A percentile compares a stretch with the other conserved stretches of the same genome.
Evolutionary conservation across 2,797 vertebrate species (phyloP).

Genomic region (Poecilia picta): DNA sequence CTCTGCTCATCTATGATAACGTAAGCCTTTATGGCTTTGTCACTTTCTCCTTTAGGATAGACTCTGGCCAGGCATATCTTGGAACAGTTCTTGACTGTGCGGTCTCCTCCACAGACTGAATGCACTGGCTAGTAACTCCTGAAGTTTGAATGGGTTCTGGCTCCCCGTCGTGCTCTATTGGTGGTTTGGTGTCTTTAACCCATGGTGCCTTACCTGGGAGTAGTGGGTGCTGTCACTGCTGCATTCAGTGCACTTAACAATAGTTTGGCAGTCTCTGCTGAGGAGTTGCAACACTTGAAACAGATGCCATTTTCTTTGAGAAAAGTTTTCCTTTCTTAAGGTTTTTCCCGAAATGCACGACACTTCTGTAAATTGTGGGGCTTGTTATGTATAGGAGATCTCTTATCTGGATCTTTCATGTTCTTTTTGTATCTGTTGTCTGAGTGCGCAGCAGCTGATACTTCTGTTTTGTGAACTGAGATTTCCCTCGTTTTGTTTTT

Average conservation of each 20-base stretch:
- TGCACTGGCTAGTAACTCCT: background rate
- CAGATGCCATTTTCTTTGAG: background rate
- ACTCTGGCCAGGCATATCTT: background rate
- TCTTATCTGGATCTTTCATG: background rate
- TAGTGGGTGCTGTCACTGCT: background rate
- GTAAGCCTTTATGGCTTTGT: background rate
- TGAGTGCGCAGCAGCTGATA: background rate
- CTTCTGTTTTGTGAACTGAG: background rate
- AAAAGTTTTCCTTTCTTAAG: background rate
- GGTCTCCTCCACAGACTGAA: background rate
- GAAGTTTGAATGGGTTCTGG: rapidly evolving
- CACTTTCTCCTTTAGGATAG: background rate
- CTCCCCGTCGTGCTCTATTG: slow-evolving; percentile 1
- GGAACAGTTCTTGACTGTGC: background rate
- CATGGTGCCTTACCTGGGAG: background rate
- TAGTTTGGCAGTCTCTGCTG: background rate
- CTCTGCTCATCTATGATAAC: slow-evolving; percentile 1
- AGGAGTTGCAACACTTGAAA: background rate
- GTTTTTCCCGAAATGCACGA: background rate
- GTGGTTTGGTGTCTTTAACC: background rate
- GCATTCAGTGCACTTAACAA: background rate
- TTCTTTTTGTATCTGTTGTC: background rate
- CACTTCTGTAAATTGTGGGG: background rate
- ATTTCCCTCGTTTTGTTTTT: background rate
- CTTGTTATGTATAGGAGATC: background rate